Percentiles rank a stretch among this genome's conserved stretches.
phyloP scores from a whole-genome alignment of 2,113 vertebrate genomes.

The Hippocampus barbouri region DNA sequence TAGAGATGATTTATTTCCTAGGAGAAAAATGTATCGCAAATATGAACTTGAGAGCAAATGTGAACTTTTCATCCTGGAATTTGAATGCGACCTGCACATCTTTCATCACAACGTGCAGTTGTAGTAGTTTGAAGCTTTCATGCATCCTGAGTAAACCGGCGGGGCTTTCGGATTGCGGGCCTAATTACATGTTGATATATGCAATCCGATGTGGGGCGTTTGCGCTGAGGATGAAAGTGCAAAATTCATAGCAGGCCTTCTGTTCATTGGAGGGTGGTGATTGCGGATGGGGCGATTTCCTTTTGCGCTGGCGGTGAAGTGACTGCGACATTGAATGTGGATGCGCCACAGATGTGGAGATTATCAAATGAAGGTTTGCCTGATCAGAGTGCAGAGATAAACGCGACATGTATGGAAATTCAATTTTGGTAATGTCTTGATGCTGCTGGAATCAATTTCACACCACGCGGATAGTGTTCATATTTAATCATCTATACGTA shows the following conservation, averaged over 20 bases:
- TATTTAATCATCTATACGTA: constrained; percentile 36
- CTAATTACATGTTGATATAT: constrained; percentile 32
- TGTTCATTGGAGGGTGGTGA: constrained; percentile 4
- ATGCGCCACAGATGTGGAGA: neutral
- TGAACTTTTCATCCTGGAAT: neutral
- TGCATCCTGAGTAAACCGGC: neutral
- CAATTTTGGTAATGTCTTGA: constrained; percentile 10
- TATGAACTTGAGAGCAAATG: neutral
- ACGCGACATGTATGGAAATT: neutral
- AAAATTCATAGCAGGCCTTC: constrained; percentile 10
- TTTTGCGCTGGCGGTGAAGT: neutral
- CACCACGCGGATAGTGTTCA: constrained; percentile 20
- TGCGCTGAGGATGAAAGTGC: constrained; percentile 18
- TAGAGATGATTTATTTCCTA: neutral
- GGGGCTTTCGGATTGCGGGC: neutral
- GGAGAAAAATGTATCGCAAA: neutral
- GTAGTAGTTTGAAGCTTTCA: neutral
- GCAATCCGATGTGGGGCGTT: constrained; percentile 9
- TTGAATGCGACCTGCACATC: neutral
- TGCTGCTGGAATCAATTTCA: constrained; percentile 40
- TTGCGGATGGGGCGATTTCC: neutral
- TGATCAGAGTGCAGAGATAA: neutral
- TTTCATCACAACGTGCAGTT: neutral
- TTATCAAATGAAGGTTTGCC: neutral
- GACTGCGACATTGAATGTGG: constrained; percentile 4